Percentiles rank a stretch among this genome's conserved stretches.
These are phyloP conservation scores for Acanthopagrus latus DNA, from an alignment of 2,797 vertebrate genomes.

Conservation along the genomic window DNA sequence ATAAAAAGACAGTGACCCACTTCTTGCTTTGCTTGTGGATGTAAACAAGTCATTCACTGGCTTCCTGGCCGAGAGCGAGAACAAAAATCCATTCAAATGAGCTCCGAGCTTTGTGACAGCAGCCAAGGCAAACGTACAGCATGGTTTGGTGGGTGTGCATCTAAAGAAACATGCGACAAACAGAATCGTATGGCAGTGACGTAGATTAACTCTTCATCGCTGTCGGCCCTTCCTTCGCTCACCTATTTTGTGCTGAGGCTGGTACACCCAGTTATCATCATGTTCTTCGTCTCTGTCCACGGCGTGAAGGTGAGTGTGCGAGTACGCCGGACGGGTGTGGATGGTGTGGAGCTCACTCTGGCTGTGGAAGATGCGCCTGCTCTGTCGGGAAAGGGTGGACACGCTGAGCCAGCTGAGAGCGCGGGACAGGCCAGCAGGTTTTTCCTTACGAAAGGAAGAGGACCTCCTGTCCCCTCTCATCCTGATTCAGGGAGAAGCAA, in stretches of 20 bases:
- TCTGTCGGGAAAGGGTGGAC: constrained; percentile 92
- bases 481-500: constrained; percentile 52
- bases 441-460: constrained; percentile 88
- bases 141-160: constrained; percentile 2
- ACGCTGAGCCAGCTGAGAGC: constrained; percentile 96
- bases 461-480: constrained; percentile 94
- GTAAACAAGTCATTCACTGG: constrained; percentile 70
- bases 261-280: constrained; percentile 90
- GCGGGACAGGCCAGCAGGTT: constrained; percentile 87
- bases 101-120: constrained; percentile 15
- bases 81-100: constrained; percentile 55
- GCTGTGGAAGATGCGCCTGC: constrained; percentile 93
- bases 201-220: accelerated
- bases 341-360: constrained; percentile 89
- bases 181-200: background rate
- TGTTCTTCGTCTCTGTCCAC: constrained; percentile 81
- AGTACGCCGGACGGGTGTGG: constrained; percentile 62
- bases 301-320: constrained; percentile 58
- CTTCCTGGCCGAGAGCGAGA: constrained; percentile 62
- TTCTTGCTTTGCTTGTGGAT: constrained; percentile 59
- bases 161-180: background rate
- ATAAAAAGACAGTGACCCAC: constrained; percentile 76
- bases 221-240: constrained; percentile 65
- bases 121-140: constrained; percentile 11
- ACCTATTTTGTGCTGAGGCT: constrained; percentile 92